These are phyloP conservation scores for Pseudopipra pipra DNA, from an alignment of 2,113 vertebrate genomes.

Conservation along the genomic window DNA sequence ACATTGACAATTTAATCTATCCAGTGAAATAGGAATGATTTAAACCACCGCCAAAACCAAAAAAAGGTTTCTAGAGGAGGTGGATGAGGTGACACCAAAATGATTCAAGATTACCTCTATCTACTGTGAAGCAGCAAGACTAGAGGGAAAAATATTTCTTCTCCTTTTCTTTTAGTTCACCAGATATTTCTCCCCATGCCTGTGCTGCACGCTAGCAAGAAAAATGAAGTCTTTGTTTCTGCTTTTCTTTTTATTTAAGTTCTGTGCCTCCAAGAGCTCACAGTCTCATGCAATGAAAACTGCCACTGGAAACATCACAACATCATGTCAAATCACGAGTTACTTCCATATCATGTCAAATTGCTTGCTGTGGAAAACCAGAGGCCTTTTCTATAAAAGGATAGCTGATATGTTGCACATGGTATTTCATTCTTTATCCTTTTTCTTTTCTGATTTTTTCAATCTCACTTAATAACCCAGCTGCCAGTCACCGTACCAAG, in stretches of 20 bases:
- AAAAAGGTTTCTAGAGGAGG: not conserved
- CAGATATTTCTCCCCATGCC: not conserved
- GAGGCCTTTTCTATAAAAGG: not conserved
- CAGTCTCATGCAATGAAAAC: not conserved
- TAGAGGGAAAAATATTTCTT: slow-evolving; percentile 1
- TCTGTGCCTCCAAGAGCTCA: not conserved
- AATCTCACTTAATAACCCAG: not conserved
- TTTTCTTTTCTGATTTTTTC: not conserved
- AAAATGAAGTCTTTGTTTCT: slow-evolving; percentile 31
- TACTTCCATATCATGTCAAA: not conserved
- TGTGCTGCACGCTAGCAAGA: not conserved
- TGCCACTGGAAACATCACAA: not conserved
- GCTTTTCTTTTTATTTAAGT: not conserved
- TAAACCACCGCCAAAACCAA: not conserved
- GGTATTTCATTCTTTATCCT: not conserved
- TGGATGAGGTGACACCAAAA: not conserved
- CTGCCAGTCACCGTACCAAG: not conserved
- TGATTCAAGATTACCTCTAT: not conserved
- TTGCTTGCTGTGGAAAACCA: not conserved
- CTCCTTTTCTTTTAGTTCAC: not conserved
- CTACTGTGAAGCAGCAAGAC: not conserved
- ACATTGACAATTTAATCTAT: not conserved
- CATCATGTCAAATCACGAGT: not conserved
- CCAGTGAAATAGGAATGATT: not conserved
- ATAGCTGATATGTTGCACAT: not conserved